Percentiles rank a stretch among this genome's conserved stretches.
These are phyloP conservation scores for Aphelenchoides besseyi DNA, from an alignment of 1,140 invertebrate genomes.

Conservation along the genomic window DNA sequence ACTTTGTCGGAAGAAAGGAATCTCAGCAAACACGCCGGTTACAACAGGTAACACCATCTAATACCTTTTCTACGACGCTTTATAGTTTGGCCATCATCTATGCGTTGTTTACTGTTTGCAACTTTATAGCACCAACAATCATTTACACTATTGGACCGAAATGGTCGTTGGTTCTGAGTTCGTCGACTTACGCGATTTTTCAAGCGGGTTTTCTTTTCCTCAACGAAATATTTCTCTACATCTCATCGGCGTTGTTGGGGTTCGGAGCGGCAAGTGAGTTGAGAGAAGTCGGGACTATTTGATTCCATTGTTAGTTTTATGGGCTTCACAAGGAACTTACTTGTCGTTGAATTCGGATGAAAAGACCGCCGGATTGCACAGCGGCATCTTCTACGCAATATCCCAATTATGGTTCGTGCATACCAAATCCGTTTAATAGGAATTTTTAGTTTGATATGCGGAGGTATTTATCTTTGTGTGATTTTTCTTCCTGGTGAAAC, in stretches of 20 bases:
- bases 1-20: constrained; percentile 1
- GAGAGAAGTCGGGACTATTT: background rate
- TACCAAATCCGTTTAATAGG: background rate
- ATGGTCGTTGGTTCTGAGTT: constrained; percentile 38
- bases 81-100: constrained; percentile 28
- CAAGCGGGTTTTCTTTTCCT: constrained; percentile 47
- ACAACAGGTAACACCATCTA: constrained; percentile 26
- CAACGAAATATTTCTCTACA: constrained; percentile 46
- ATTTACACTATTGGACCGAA: constrained; percentile 31
- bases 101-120: constrained; percentile 46
- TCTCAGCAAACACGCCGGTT: constrained; percentile 46
- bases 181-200: constrained; percentile 41
- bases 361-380: constrained; percentile 28
- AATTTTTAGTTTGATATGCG: constrained; percentile 28
- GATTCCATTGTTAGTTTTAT: constrained; percentile 10
- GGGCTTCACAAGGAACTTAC: constrained; percentile 42
- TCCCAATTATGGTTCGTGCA: constrained; percentile 35
- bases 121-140: constrained; percentile 49
- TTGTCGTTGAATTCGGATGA: constrained; percentile 41
- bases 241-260: constrained; percentile 46
- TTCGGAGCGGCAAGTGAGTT: constrained; percentile 45
- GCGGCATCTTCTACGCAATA: constrained; percentile 38
- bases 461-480: constrained; percentile 36
- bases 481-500: constrained; percentile 25
- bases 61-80: background rate